Conservation (phyloP, 2,888 invertebrate genomes). For the Halocaridina rubra region DNA sequence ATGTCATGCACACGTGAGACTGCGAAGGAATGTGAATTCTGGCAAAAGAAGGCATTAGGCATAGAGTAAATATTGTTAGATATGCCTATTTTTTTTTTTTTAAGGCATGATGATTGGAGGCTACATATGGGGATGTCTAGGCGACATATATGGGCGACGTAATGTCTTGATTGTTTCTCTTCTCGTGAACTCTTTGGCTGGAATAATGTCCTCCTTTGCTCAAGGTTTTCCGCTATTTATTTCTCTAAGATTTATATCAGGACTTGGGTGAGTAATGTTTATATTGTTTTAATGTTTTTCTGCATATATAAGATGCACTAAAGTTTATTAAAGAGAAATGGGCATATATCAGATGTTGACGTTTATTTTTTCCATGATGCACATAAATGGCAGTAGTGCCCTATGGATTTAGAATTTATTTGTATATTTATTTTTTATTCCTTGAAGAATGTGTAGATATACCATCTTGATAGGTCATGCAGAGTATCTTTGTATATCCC, state of each 20-base stretch:
- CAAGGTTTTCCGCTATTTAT: conserved; percentile 80
- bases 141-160: conserved; percentile 85
- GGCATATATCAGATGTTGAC: too few relatives aligned
- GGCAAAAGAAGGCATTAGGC: background rate
- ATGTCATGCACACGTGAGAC: background rate
- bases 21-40: background rate
- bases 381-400: too few relatives aligned
- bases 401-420: too few relatives aligned
- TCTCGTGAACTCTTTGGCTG: conserved; percentile 79
- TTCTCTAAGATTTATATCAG: conserved; percentile 73
- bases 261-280: conserved; percentile 50
- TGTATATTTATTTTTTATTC: too few relatives aligned
- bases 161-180: conserved; percentile 79
- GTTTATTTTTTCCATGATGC: too few relatives aligned
- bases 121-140: conserved; percentile 86
- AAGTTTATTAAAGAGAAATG: too few relatives aligned
- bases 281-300: too few relatives aligned
- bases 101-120: conserved; percentile 83
- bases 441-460: too few relatives aligned
- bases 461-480: too few relatives aligned
- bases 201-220: conserved; percentile 79
- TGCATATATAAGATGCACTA: too few relatives aligned
- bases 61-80: background rate
- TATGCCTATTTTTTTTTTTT: background rate
- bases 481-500: too few relatives aligned